Evolutionary conservation across 2,797 vertebrate genomes (phyloP).

Genomic region (Muraenolepis orangiensis): DNA sequence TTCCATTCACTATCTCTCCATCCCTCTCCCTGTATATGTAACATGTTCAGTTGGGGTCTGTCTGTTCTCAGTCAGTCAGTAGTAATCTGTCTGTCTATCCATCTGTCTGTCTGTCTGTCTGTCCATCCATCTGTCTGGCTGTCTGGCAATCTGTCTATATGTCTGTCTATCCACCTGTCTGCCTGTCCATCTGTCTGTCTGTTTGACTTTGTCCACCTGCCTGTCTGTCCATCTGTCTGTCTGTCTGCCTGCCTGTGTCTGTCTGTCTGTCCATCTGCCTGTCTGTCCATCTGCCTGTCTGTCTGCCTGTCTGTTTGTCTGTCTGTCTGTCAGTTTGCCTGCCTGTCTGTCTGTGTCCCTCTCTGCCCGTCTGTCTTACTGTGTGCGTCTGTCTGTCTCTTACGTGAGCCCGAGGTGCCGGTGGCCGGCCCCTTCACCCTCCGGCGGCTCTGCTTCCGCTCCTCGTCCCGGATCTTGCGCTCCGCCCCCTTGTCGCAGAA

Average conservation of each 20-base stretch:
- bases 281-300: neutral
- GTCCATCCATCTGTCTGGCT: neutral
- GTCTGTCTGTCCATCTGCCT: neutral
- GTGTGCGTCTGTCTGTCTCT: no score
- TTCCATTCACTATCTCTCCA: neutral
- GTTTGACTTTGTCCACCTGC: neutral
- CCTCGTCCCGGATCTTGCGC: slow-evolving; percentile 83
- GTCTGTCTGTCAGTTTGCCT: neutral
- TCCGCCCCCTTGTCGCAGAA: slow-evolving; percentile 85
- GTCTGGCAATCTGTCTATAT: neutral
- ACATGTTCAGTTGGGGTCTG: neutral
- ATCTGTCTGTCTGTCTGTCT: neutral
- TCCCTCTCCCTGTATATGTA: neutral
- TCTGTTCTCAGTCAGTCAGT: neutral
- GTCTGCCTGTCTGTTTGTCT: no score
- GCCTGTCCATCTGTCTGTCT: neutral
- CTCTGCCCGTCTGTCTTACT: neutral
- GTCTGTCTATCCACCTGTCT: neutral
- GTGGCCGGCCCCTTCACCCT: slow-evolving; percentile 59
- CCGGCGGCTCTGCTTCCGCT: slow-evolving; percentile 79
- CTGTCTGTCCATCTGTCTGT: neutral
- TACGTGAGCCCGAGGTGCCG: neutral
- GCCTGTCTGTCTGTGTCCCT: neutral
- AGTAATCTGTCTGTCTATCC: neutral
- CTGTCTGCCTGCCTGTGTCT: no score